Base-by-base conservation (phyloP, 2,888 invertebrate species). In the Cenopis cana region DNA sequence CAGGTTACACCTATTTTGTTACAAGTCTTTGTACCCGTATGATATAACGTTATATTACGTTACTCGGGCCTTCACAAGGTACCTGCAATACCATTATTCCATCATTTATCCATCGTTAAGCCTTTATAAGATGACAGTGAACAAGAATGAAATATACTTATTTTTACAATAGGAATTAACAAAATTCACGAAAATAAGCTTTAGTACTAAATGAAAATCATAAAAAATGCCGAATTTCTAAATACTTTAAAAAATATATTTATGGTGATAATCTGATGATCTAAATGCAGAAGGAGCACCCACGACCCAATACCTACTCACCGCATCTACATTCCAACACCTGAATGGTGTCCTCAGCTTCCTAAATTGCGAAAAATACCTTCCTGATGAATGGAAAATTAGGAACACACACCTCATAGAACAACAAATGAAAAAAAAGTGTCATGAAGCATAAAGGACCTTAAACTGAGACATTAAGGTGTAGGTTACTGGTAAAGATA, bases 291-390 rank as follows among this genome's bases (percentile, higher is more conserved):
- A 10, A 2, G 18, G 14, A 59, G 12, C 24, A 29, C 9, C 54
- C 38, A 38, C 36, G 4, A 6, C 33, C 6, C 54, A 4, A 20
- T 20, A n/a, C 20, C 20, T 38, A 64, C 54, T 38, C 14, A 50
- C 36, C 20, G n/a, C 38, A 59, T n/a, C 60, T 29, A 54, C 59
- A 68, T 52, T 12, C 60, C 60, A 14, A 5, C 14, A 2, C 4
- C 41, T 46, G 20, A 29, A 41, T 29, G 38, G 46, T 60, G 41
- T 18, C 41, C 5, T 41, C 41, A 20, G 59, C 68, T 68, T 68
- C 68, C 68, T 52, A 61, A 68, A 61, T 68, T 68, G 60, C 68
- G 54, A 68, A 57, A 68, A 68, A 68, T 18, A 54, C 41, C 59
- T 59, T 54, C 41, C 41, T n/a, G 60, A 54, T 46, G 68, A 68